Evolutionary conservation across 2,797 vertebrate species (phyloP).

Genomic region (Rhincodon typus): DNA sequence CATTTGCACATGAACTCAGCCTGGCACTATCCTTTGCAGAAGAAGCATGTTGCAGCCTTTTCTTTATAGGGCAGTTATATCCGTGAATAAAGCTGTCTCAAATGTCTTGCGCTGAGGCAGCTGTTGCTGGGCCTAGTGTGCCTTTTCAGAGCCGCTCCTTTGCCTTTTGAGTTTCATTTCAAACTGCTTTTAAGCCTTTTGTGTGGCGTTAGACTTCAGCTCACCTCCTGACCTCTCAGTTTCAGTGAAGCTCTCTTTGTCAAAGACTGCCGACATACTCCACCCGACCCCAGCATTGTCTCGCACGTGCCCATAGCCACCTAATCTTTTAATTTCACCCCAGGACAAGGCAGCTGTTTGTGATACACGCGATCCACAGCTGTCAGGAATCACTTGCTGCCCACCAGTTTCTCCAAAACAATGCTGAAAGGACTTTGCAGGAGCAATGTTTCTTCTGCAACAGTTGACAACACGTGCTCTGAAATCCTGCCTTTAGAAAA

Average conservation of each 20-base stretch:
- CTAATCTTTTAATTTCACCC: constrained; percentile 74
- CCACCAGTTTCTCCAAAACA: constrained; percentile 56
- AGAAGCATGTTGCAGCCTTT: constrained; percentile 45
- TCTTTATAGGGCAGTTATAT: constrained; percentile 69
- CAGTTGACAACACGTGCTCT: constrained; percentile 84
- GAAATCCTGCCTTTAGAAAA: constrained; percentile 58
- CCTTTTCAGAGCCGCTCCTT: constrained; percentile 51
- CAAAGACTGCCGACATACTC: constrained; percentile 61
- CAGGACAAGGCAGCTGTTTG: constrained; percentile 85
- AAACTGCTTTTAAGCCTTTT: constrained; percentile 47
- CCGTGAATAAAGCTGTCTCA: constrained; percentile 80
- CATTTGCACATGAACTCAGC: constrained; percentile 31
- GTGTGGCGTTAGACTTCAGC: constrained; percentile 38
- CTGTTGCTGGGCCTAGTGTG: constrained; percentile 66
- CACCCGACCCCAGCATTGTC: constrained; percentile 68
- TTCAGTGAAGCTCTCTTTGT: constrained; percentile 58
- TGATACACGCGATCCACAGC: constrained; percentile 76
- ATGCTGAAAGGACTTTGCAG: constrained; percentile 50
- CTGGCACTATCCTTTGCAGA: background rate
- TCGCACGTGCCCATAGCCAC: constrained; percentile 68
- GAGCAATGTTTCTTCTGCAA: constrained; percentile 66
- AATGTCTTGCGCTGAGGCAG: constrained; percentile 81
- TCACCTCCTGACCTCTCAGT: constrained; percentile 49
- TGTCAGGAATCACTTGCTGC: constrained; percentile 67
- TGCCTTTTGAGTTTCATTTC: constrained; percentile 50